Evolutionary conservation across 2,797 vertebrate genomes (phyloP), one percentile per base, ranked within the genome.

Genomic region (Tenualosa thibaudeaui): DNA sequence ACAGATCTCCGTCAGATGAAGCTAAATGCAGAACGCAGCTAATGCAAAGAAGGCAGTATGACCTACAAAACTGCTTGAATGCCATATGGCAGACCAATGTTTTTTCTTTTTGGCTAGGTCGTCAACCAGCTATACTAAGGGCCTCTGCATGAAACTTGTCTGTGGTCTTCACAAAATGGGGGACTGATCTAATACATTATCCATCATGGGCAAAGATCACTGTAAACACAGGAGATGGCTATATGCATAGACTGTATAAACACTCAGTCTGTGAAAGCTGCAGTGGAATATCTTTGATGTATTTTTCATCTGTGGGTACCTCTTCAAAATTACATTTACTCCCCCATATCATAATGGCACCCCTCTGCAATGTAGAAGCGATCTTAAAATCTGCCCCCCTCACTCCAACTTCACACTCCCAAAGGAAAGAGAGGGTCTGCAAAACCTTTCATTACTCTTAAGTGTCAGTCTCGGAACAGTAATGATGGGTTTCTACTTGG

Each of bases 401-500:
- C 26, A 68, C 46, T 8, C 46, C 46, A 49, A 8, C 46, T 40
- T 75, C 37, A 75, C 68, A 43, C 68, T 75, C 12, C 24, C 37
- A 40, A 12, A 19, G 13, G 9, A 46, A 71, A 78, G 13, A 78
- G 37, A 19, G 37, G 26, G 15, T 46, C 49, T 51, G 50, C 78
- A 84, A 82, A 31, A 40, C 83, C 78, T 86, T 88, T 87, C 84
- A 89, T 90, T 89, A 86, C 65, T 60, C 81, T 78, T 53, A 43
- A 17, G 65, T 51, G 81, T 51, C 15, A 87, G 85, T 84, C 46
- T 85, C 82, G 71, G 43, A 81, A 84, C 84, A 60, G 81, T 87
- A 88, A 89, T 86, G 81, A 86, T 78, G 82, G 85, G 60, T 81
- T 87, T 68, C 46, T 62, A 68, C 51, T 43, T 81, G 37, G 58